Percentiles rank a stretch among this genome's conserved stretches.
phyloP scores from a whole-genome alignment of 2,797 vertebrate genomes.

The Semotilus atromaculatus region DNA sequence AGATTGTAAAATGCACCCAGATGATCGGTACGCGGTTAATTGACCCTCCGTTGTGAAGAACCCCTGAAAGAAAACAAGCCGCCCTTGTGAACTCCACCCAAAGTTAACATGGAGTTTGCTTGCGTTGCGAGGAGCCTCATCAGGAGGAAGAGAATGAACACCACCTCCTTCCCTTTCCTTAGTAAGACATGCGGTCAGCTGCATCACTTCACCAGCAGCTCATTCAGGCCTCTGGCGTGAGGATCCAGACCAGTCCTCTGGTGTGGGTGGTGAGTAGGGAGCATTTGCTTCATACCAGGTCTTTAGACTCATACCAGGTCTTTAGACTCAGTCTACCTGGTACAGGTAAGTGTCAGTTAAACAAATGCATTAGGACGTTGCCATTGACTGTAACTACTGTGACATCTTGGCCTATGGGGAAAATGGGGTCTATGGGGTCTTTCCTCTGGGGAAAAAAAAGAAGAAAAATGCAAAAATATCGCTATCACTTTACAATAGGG shows the following conservation, averaged over 20 bases:
- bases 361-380: neutral
- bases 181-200: slow-evolving; percentile 49
- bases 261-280: slow-evolving; percentile 56
- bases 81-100: slow-evolving; percentile 39
- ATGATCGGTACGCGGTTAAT: slow-evolving; percentile 36
- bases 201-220: slow-evolving; percentile 38
- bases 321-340: slow-evolving; percentile 24
- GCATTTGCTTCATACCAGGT: slow-evolving; percentile 40
- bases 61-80: slow-evolving; percentile 42
- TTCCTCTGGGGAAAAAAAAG: neutral
- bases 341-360: slow-evolving; percentile 58
- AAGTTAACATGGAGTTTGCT: slow-evolving; percentile 51
- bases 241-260: slow-evolving; percentile 39
- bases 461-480: neutral
- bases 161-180: slow-evolving; percentile 22
- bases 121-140: slow-evolving; percentile 37
- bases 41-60: slow-evolving; percentile 38
- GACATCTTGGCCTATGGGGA: neutral
- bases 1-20: slow-evolving; percentile 47
- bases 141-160: slow-evolving; percentile 25
- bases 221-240: slow-evolving; percentile 23
- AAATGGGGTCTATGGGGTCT: too few relatives aligned
- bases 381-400: slow-evolving; percentile 12
- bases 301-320: slow-evolving; percentile 28
- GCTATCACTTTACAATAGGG: too few relatives aligned